phyloP scores from a whole-genome alignment of 2,888 invertebrate genomes.

The Drosophila pegasa region DNA sequence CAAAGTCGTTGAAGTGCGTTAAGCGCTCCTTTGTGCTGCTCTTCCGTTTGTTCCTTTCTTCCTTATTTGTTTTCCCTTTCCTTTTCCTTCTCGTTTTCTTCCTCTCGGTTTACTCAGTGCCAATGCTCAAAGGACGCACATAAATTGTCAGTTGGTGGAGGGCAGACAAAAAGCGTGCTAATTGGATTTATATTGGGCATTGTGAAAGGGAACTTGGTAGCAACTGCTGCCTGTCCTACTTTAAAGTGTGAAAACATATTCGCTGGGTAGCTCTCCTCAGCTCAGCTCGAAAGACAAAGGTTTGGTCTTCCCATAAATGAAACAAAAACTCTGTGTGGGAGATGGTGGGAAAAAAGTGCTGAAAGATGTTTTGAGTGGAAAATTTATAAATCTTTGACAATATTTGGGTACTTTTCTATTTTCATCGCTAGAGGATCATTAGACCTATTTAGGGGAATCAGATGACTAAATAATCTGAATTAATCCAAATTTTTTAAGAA shows the following conservation, averaged over 20 bases:
- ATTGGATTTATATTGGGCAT: constrained; percentile 75
- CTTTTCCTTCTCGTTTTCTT: neutral
- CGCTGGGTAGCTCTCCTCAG: constrained; percentile 2
- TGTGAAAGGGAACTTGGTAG: constrained; percentile 42
- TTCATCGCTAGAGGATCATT: too few relatives aligned
- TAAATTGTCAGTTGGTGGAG: constrained; percentile 43
- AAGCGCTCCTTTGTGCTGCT: constrained; percentile 59
- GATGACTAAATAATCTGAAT: too few relatives aligned
- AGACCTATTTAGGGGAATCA: too few relatives aligned
- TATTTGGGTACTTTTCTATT: too few relatives aligned
- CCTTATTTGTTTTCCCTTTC: constrained; percentile 35
- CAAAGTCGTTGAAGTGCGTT: constrained; percentile 28
- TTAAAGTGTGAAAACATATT: constrained; percentile 54
- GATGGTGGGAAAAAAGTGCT: neutral
- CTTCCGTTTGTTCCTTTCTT: constrained; percentile 45
- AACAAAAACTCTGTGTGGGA: neutral
- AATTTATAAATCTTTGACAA: too few relatives aligned
- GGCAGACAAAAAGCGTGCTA: constrained; percentile 77
- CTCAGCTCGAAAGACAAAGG: neutral
- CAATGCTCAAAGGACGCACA: constrained; percentile 7
- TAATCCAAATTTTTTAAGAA: too few relatives aligned
- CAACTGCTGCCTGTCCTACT: constrained; percentile 27
- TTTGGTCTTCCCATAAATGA: neutral
- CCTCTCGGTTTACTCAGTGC: neutral
- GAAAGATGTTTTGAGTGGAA: too few relatives aligned